Evolutionary conservation across 2,113 vertebrate genomes (phyloP), one percentile per base, ranked within the genome.

Genomic region (Larimichthys crocea): DNA sequence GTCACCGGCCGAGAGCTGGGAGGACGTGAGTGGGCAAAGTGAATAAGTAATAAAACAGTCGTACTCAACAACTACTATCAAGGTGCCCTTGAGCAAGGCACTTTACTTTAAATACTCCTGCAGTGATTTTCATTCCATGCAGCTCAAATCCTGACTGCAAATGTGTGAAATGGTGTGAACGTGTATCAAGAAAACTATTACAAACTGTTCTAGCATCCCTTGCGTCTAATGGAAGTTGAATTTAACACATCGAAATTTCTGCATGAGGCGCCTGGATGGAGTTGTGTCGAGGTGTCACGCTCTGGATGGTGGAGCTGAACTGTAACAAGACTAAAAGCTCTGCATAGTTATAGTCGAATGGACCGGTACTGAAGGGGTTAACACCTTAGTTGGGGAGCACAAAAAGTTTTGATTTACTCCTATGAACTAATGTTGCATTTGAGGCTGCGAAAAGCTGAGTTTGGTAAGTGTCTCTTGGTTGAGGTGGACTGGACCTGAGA

Each of bases 401-500:
- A 66, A 56, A 24, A 40, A 7, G 40, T 52, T 81, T 64, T 35
- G 15, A 65, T 74, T 35, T 19, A 65, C 49, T 72, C 31, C 52
- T 24, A 52, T 56, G 44, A 65, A 75, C 31, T 67, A 64, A 73
- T 40, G 66, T 46, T 69, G 26, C 11, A 17, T 82, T 83, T 71
- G 56, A 86, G 57, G 84, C 76, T 76, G 82, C 63, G 66, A 86
- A 78, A 85, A 83, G 76, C 76, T 22, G 52, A 68, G 59, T 57
- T 79, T 65, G 42, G 59, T 10, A 40, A 77, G 70, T 40, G 4
- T 71, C 42, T 79, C 83, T 79, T 79, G 80, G 85, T 79, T 85
- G 83, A 87, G 53, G 65, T 76, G 74, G 68, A 76, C 79, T 24
- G 78, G 64, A 90, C 81, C 87, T 83, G 86, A 93, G 95, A 93